Conservation (phyloP, 2,797 vertebrate genomes). For the Delichon dasypus region DNA sequence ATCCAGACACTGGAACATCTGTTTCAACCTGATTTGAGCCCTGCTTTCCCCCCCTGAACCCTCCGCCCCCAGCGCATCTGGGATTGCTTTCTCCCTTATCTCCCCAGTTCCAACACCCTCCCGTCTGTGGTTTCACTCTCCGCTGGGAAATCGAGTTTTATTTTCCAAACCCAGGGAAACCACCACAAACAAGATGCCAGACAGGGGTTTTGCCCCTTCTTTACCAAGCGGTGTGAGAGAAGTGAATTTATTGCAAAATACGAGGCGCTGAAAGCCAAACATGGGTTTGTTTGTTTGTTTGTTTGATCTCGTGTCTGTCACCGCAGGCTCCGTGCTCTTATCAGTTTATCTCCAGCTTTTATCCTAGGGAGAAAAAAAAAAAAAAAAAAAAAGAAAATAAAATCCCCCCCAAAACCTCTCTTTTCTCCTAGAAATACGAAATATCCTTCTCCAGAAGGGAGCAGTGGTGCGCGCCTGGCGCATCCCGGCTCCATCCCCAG, state of each 20-base stretch:
- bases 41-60: background rate
- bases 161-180: conserved; percentile 46
- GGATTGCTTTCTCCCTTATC: conserved; percentile 48
- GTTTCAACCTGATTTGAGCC: conserved; percentile 2
- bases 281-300: too few relatives aligned
- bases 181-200: background rate
- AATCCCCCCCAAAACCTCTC: background rate
- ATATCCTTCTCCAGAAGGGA: conserved; percentile 53
- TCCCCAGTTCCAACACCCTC: conserved; percentile 41
- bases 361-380: background rate
- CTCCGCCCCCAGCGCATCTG: background rate
- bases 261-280: background rate
- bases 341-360: background rate
- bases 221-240: background rate
- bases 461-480: background rate
- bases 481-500: background rate
- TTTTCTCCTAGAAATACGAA: background rate
- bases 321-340: background rate
- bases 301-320: background rate
- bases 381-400: too few relatives aligned
- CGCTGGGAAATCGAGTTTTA: conserved; percentile 43
- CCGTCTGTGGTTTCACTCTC: conserved; percentile 57
- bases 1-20: conserved; percentile 30
- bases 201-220: background rate
- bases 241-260: conserved; percentile 12